These are phyloP conservation scores for Scopus umbretta DNA, from an alignment of 2,113 vertebrate species.

Conservation along the genomic window DNA sequence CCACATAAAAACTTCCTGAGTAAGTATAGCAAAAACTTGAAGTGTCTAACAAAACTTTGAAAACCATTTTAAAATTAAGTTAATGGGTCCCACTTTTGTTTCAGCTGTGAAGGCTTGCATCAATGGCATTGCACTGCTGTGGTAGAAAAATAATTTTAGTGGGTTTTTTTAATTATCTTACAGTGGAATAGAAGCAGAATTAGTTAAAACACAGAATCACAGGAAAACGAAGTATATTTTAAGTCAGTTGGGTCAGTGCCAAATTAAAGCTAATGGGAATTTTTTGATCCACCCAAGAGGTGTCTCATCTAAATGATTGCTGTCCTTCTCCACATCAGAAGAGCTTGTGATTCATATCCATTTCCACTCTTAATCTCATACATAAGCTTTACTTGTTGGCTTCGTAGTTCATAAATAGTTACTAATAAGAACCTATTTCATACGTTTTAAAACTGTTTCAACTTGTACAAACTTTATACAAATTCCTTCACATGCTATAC, in stretches of 20 bases:
- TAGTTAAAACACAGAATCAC: background rate
- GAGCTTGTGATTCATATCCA: background rate
- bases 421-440: background rate
- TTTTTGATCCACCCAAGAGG: background rate
- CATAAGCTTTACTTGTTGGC: background rate
- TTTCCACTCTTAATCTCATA: slow-evolving; percentile 16
- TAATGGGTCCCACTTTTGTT: background rate
- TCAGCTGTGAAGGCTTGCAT: background rate
- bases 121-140: background rate
- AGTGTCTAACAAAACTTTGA: background rate
- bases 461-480: background rate
- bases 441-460: background rate
- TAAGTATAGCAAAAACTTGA: background rate
- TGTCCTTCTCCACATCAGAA: background rate
- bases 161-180: background rate
- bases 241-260: background rate
- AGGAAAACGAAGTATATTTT: background rate
- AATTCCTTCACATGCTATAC: background rate
- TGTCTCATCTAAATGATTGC: background rate
- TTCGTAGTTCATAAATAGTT: background rate
- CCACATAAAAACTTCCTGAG: background rate
- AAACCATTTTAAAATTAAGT: background rate
- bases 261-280: background rate
- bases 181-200: background rate
- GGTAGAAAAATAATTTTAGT: background rate